Evolutionary conservation across 2,888 invertebrate species (phyloP).

Genomic region (Psylliodes chrysocephalus): DNA sequence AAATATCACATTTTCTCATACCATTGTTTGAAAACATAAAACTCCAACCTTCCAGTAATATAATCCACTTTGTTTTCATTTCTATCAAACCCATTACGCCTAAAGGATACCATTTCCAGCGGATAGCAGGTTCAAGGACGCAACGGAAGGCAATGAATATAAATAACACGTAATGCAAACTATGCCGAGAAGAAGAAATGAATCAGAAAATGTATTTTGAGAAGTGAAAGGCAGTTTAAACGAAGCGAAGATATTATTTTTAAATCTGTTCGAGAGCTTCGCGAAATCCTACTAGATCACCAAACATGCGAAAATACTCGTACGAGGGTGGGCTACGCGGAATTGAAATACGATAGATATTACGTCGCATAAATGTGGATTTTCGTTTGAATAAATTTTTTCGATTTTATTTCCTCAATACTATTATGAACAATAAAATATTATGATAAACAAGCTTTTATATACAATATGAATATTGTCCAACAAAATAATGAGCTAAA

Average conservation of each 20-base stretch:
- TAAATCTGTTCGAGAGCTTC: conserved; percentile 23
- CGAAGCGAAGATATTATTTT: conserved; percentile 24
- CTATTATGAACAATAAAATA: too few species aligned
- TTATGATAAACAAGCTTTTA: too few species aligned
- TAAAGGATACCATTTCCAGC: too few species aligned
- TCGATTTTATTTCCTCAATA: too few species aligned
- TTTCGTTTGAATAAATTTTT: conserved; percentile 7
- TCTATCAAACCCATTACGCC: too few species aligned
- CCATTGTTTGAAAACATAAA: too few species aligned
- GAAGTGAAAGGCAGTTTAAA: conserved; percentile 19
- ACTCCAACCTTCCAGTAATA: too few species aligned
- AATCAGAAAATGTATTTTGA: conserved; percentile 22
- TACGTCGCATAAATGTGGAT: conserved; percentile 5
- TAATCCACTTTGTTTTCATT: too few species aligned
- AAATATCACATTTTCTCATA: too few species aligned
- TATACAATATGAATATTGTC: too few species aligned
- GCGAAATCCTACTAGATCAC: conserved; percentile 8
- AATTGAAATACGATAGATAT: conserved; percentile 11
- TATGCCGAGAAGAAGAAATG: conserved; percentile 19
- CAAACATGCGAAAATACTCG: conserved; percentile 7
- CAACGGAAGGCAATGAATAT: conserved; percentile 27
- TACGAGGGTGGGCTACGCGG: neutral
- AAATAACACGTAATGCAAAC: conserved; percentile 25
- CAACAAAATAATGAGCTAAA: too few species aligned
- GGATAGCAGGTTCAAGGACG: too few species aligned